Conservation (phyloP, 2,888 invertebrate genomes). For the Scaptomyza parva region DNA sequence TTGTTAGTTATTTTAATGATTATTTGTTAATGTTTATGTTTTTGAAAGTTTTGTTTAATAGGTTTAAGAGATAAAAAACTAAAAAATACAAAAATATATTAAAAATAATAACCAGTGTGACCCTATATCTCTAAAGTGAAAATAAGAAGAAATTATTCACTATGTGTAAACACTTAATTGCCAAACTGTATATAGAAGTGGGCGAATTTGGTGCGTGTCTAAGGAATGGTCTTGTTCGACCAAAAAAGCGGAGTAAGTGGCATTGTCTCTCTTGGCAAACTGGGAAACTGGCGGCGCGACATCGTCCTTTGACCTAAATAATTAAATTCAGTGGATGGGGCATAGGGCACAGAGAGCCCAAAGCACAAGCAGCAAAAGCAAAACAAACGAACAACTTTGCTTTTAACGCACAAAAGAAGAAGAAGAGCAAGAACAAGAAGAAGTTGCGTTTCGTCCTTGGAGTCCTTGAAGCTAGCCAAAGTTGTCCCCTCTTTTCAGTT, state of each 20-base stretch:
- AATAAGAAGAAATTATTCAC: too few relatives aligned
- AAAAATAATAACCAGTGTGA: too few relatives aligned
- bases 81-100: too few relatives aligned
- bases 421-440: too few relatives aligned
- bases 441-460: slow-evolving; percentile 36
- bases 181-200: too few relatives aligned
- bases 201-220: slow-evolving; percentile 4
- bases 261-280: slow-evolving; percentile 73
- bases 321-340: slow-evolving; percentile 69
- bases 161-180: too few relatives aligned
- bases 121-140: too few relatives aligned
- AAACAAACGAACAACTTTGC: slow-evolving; percentile 52
- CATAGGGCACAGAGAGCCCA: slow-evolving; percentile 14
- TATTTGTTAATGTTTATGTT: too few relatives aligned
- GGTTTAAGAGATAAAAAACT: too few relatives aligned
- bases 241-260: slow-evolving; percentile 50
- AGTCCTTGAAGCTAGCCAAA: slow-evolving; percentile 36
- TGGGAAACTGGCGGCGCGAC: slow-evolving; percentile 41
- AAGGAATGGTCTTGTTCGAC: not conserved
- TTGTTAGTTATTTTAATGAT: too few relatives aligned
- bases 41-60: too few relatives aligned
- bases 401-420: slow-evolving; percentile 40
- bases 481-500: slow-evolving; percentile 40
- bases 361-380: not conserved
- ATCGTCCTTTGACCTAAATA: slow-evolving; percentile 76